phyloP scores from a whole-genome alignment of 2,888 invertebrate species.

The Enchytraeus crypticus region DNA sequence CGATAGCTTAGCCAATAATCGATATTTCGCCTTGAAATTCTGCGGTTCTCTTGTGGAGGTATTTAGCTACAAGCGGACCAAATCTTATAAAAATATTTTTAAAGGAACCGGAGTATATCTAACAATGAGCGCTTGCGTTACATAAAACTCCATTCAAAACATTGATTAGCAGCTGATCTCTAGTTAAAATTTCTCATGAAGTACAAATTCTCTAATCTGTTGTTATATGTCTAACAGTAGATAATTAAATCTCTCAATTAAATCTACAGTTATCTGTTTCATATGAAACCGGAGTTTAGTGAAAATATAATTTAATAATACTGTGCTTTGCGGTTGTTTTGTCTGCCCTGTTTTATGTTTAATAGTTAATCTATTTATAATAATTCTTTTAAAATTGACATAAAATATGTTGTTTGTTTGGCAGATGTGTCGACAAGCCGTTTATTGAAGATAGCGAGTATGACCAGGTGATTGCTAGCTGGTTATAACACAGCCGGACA shows the following conservation, averaged over 20 bases:
- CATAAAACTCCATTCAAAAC: too few relatives aligned
- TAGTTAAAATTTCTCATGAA: too few relatives aligned
- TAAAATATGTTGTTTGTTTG: slow-evolving; percentile 28
- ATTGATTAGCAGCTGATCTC: too few relatives aligned
- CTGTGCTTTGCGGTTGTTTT: background rate
- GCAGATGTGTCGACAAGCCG: slow-evolving; percentile 73
- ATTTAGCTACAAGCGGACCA: too few relatives aligned
- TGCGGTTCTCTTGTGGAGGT: background rate
- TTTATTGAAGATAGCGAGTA: slow-evolving; percentile 65
- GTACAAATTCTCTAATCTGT: too few relatives aligned
- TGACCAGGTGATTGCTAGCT: slow-evolving; percentile 17
- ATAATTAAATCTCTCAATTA: too few relatives aligned
- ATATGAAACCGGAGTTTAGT: background rate
- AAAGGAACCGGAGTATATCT: too few relatives aligned
- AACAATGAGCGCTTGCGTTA: too few relatives aligned
- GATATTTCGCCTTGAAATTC: background rate
- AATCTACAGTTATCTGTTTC: too few relatives aligned
- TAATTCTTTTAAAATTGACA: background rate
- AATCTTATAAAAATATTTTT: too few relatives aligned
- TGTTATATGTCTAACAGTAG: too few relatives aligned
- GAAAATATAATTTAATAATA: background rate
- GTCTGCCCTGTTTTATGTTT: background rate
- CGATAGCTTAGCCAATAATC: too few relatives aligned
- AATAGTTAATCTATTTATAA: background rate
- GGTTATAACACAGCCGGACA: slow-evolving; percentile 9